Evolutionary conservation across 2,113 vertebrate genomes (phyloP).

Genomic region (Nibea coibor): DNA sequence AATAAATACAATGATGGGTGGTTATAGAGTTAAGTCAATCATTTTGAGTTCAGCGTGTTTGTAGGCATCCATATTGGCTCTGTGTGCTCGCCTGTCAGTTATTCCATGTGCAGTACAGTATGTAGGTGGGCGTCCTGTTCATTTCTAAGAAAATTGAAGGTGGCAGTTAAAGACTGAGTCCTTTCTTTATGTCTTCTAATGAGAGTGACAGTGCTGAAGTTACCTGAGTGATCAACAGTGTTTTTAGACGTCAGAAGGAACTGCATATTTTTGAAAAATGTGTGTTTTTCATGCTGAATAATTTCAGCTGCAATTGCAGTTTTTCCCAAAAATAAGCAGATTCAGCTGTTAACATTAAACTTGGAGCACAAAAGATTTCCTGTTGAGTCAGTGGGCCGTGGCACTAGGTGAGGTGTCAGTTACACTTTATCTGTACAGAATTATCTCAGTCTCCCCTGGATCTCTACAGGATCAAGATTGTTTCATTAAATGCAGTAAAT

Average conservation of each 20-base stretch:
- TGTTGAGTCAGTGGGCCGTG: constrained; percentile 29
- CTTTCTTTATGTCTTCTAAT: constrained; percentile 5
- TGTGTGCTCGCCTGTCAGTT: neutral
- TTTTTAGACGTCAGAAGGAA: neutral
- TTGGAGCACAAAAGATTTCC: neutral
- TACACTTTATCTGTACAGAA: constrained; percentile 4
- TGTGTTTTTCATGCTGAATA: neutral
- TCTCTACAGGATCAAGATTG: neutral
- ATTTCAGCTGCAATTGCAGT: neutral
- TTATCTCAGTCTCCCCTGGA: neutral
- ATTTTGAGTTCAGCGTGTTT: neutral
- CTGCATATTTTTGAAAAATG: neutral
- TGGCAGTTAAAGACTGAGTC: constrained; percentile 1
- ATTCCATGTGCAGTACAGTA: constrained; percentile 4
- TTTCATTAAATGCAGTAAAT: neutral
- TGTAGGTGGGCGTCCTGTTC: neutral
- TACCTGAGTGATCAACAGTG: neutral
- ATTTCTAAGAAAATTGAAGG: neutral
- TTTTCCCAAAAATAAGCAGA: neutral
- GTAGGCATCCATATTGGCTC: neutral
- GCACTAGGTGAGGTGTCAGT: constrained; percentile 7
- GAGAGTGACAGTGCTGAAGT: neutral
- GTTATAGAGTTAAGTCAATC: neutral
- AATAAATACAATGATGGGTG: neutral
- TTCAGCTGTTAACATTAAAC: neutral